phyloP scores from a whole-genome alignment of 1,140 invertebrate genomes.

The Drosophila kanapiae region DNA sequence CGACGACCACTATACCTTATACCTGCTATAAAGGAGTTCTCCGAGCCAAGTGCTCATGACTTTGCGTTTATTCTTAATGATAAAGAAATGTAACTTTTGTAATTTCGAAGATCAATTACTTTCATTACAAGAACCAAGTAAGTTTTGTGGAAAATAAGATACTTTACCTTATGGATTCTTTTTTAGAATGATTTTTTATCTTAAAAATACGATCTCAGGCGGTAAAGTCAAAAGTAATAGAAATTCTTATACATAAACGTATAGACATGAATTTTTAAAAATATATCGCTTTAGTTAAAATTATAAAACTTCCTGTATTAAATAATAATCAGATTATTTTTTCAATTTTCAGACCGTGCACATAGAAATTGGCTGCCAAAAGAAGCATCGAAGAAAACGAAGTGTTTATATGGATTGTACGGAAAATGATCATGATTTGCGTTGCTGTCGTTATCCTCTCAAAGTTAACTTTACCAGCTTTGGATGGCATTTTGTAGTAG shows the following conservation, averaged over 20 bases:
- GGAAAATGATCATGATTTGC: conserved; percentile 88
- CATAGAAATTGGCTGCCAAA: conserved; percentile 90
- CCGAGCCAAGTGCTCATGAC: background rate
- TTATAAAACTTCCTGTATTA: background rate
- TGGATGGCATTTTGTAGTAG: conserved; percentile 99
- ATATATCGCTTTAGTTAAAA: too few species aligned
- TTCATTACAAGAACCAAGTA: background rate
- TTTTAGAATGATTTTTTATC: background rate
- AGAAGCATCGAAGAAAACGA: conserved; percentile 89
- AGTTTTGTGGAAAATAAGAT: background rate
- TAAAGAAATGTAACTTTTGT: background rate
- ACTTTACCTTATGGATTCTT: background rate
- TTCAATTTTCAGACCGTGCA: conserved; percentile 90
- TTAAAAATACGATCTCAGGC: background rate
- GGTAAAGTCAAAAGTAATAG: too few species aligned
- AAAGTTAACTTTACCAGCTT: conserved; percentile 98
- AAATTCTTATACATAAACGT: too few species aligned
- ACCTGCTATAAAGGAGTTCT: background rate
- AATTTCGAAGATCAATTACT: background rate
- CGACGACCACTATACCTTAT: background rate
- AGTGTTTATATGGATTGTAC: conserved; percentile 85
- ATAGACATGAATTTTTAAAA: too few species aligned
- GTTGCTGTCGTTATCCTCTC: conserved; percentile 96
- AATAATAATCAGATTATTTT: background rate
- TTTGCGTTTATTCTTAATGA: background rate